A percentile compares a stretch with the other conserved stretches of the same genome.
Evolutionary conservation across 2,113 vertebrate species (phyloP).

Genomic region (Recurvirostra avosetta): DNA sequence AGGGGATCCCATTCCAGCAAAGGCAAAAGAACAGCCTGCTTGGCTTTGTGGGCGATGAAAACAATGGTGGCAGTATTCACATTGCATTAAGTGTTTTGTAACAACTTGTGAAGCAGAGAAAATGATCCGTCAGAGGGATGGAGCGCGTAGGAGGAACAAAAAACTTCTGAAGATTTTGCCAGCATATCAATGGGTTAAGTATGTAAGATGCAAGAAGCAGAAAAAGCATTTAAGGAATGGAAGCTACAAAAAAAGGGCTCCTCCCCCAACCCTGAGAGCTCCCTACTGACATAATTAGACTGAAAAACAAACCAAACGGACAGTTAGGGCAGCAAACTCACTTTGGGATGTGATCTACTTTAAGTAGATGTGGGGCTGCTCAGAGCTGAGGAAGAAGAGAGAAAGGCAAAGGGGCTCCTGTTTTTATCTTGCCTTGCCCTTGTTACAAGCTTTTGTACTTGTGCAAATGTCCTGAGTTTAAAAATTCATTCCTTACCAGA

Average conservation of each 20-base stretch:
- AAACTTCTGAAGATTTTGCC: not conserved
- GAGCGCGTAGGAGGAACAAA: not conserved
- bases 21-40: not conserved
- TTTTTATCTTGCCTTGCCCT: not conserved
- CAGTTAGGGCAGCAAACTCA: not conserved
- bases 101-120: not conserved
- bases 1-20: not conserved
- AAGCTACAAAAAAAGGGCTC: not conserved
- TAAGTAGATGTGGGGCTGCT: not conserved
- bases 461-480: not conserved
- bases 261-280: not conserved
- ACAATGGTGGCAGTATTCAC: not conserved
- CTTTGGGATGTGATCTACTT: not conserved
- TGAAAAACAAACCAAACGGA: not conserved
- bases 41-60: not conserved
- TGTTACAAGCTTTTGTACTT: not conserved
- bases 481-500: conserved; percentile 6
- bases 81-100: not conserved
- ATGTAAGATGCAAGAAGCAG: not conserved
- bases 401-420: not conserved
- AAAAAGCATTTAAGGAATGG: not conserved
- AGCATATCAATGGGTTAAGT: not conserved
- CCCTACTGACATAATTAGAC: conserved; percentile 22
- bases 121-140: not conserved
- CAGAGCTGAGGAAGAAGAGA: not conserved